These are phyloP conservation scores for Elgaria multicarinata DNA, from an alignment of 2,113 vertebrate genomes.

Conservation along the genomic window DNA sequence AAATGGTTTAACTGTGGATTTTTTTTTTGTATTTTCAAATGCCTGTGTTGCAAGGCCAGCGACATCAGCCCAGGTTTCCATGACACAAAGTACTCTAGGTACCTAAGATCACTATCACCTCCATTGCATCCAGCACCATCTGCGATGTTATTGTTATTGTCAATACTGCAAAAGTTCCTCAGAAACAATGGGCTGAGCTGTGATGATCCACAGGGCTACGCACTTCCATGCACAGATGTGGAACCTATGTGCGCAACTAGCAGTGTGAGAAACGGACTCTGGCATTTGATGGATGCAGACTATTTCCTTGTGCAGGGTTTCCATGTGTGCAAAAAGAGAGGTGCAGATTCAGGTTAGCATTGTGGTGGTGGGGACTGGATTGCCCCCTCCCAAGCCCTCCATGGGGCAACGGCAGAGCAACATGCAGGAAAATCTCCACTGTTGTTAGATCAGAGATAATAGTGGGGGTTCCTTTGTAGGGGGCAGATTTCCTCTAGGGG, in stretches of 20 bases:
- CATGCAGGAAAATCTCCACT: too few species aligned
- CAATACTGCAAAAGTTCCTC: not conserved
- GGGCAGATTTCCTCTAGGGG: too few species aligned
- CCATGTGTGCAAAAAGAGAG: not conserved
- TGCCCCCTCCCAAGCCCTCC: too few species aligned
- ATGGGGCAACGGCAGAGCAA: too few species aligned
- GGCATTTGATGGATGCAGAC: not conserved
- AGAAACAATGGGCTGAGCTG: not conserved
- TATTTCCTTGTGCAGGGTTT: not conserved
- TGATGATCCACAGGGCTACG: too few species aligned
- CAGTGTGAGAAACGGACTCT: too few species aligned
- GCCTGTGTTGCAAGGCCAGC: not conserved
- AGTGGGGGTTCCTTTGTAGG: too few species aligned
- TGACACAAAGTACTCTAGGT: not conserved
- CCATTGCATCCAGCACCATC: not conserved
- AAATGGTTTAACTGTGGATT: too few species aligned
- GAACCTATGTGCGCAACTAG: not conserved
- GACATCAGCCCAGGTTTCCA: not conserved
- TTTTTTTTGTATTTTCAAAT: too few species aligned
- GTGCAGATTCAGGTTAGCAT: too few species aligned
- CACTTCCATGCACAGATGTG: not conserved
- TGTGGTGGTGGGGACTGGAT: too few species aligned
- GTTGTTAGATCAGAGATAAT: too few species aligned
- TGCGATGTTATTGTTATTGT: not conserved
- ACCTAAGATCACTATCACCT: not conserved